Evolutionary conservation across 1,140 invertebrate genomes (phyloP), one percentile per base, ranked within the genome.

Genomic region (Radopholus similis): DNA sequence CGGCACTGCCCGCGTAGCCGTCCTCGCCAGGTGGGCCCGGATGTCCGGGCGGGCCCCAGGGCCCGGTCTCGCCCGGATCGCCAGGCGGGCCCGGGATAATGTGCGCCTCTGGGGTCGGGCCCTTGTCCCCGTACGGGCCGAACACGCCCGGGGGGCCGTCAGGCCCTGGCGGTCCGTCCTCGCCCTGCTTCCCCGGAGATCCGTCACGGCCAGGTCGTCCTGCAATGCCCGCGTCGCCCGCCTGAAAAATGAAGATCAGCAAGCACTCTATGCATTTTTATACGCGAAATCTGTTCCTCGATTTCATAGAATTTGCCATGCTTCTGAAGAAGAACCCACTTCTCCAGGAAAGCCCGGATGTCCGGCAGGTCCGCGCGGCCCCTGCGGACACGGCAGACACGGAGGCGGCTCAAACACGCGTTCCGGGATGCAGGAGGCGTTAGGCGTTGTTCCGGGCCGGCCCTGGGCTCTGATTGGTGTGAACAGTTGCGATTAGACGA

Each of bases 371-470:
- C 79, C 79, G 23, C 79, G 68, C 13, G 81, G 78, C 11, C 79
- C 79, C 59, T 83, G 81, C 8, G 79, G 79, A 66, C 79, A 81
- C 21, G 79, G 79, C 21, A 81, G 69, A 59, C 79, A 81, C 47
- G 79, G 79, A 21, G 79, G 81, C 34, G 79, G 79, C 54, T 81
- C 79, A 60, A 81, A 81, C 21, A 81, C 79, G 32, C 79, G 38
- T 65, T 81, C 79, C 18, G 79, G 79, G 53, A 81, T 83, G 49
- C 79, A 81, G 1, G 79, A 83, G 9, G 79, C 81, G 62, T 81
- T 81, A 23, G 79, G 79, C 9, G 79, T 81, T 11, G 74, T 82
- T 66, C 79, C 79, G 11, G 79, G 79, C 32, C 79, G 62, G 13
- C 81, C 81, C 38, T 71, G 79, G n/a, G 76, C 77, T 47, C n/a